These are phyloP conservation scores for Thymelicus sylvestris DNA, from an alignment of 2,888 invertebrate species.

Conservation along the genomic window DNA sequence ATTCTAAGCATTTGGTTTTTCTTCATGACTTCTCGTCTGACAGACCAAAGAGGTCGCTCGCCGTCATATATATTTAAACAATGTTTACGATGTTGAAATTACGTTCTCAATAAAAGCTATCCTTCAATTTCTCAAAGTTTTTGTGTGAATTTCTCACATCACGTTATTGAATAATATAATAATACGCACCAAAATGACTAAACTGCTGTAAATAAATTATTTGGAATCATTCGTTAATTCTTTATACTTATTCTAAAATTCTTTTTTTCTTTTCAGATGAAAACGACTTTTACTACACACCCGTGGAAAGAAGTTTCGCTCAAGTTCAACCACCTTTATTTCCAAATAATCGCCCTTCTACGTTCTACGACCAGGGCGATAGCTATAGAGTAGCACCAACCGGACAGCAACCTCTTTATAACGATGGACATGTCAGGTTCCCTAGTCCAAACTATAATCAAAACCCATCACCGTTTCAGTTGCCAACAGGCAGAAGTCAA, in stretches of 20 bases:
- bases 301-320: constrained; percentile 81
- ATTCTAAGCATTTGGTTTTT: no score
- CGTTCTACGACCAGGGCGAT: constrained; percentile 71
- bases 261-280: constrained; percentile 73
- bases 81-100: background rate
- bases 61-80: no score
- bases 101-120: constrained; percentile 8
- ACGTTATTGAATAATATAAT: constrained; percentile 8
- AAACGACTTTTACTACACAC: constrained; percentile 77
- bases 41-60: no score
- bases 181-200: constrained; percentile 2
- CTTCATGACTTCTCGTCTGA: no score
- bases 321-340: constrained; percentile 80
- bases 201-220: background rate
- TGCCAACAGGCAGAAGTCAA: constrained; percentile 79
- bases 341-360: constrained; percentile 68
- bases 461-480: constrained; percentile 79
- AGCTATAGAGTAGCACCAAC: constrained; percentile 66
- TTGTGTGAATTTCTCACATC: background rate
- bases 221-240: no score
- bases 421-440: constrained; percentile 69
- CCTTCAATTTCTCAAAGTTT: constrained; percentile 8
- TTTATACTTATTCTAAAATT: background rate
- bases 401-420: constrained; percentile 66
- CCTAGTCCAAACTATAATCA: constrained; percentile 80